Base-by-base conservation (phyloP, 2,797 vertebrate genomes). In the Sebastes nivosus region DNA sequence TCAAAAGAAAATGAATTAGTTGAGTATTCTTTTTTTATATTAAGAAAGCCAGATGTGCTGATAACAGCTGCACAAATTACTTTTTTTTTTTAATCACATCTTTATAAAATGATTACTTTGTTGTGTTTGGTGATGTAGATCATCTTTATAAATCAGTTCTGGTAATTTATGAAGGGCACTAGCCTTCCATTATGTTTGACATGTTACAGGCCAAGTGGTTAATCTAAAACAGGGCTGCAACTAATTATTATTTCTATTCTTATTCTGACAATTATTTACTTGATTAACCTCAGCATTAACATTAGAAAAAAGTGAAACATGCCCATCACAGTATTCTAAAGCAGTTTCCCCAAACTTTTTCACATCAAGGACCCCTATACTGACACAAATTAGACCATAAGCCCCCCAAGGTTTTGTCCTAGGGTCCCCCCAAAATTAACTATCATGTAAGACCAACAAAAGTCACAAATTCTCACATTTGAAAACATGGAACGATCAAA, bases 311-410 rank as follows among this genome's bases (percentile, higher is more conserved):
- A 36, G 36, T 36, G 36, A 36, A 36, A 36, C 36, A 36, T 36
- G 36, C 36, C 36, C 36, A 36, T 36, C 36, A 13, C 36, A 36
- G 36, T 36, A 13, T 36, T 0, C 36, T 36, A 36, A 0, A 36
- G 36, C 36, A 36, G 36, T 36, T 13, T 36, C 36, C 36, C 36
- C 36, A 36, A 36, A 36, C 36, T 36, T 36, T 34, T 36, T 36
- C 34, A 36, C 36, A 0, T 36, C 36, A 36, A 36, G 11, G 11
- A 36, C 34, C 34, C 34, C 34, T 36, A 36, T 1, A 36, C 34
- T 0, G 0, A 36, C 34, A 13, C 34, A 36, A 36, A 36, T 36
- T 36, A 36, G 34, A 36, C 34, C 34, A 36, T 36, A 0, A 2
- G 2, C 34, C 0, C 34, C 34, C 34, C 34, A 36, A 5, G 34